Base-by-base conservation (phyloP, 2,888 invertebrate genomes). In the Gibbula magus region DNA sequence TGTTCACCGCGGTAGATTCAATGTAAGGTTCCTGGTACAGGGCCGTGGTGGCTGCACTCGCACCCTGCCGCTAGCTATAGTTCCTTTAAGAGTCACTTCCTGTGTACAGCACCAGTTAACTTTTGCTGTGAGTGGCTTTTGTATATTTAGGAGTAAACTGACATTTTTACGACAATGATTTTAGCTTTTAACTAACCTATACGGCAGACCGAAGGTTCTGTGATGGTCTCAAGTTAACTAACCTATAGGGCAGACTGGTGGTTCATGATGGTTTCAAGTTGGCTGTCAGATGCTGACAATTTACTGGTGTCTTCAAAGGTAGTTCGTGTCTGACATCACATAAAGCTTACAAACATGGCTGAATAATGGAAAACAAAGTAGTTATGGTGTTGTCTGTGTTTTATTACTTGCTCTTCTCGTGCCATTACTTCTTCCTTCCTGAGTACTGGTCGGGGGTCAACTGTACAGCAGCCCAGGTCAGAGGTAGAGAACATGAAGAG, bases 341-440 rank as follows among this genome's bases (percentile, higher is more conserved):
- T 39, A 70, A 70, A 70, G 70, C 35, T 70, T 70, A 70, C 39
- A 70, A 70, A 70, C 70, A 70, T 70, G 32, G 35, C 32, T 20
- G 10, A 35, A 10, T 70, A 70, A 32, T 70, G 70, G 32, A 70
- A 20, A 70, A 70, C 70, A 70, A 70, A 70, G 70, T 70, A 70
- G 70, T 18, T 22, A 56, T 20, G 22, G 25, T 20, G 25, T 56
- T 56, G 20, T 3, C 20, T 56, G 56, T 20, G 56, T 56, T 56
- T 20, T 25, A 22, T 56, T 56, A 56, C 56, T 56, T 20, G 22
- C 56, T 56, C 22, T 7, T 56, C 25, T 25, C 7, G 20, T 56
- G 4, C 22, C 56, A 20, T 25, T 56, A 20, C 25, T 25, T 22
- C 56, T 56, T 56, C 56, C 56, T 56, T 20, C 25, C 25, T 56